Base-by-base conservation (phyloP, 2,888 invertebrate genomes). In the Galeopsomyia nigrocyanea region DNA sequence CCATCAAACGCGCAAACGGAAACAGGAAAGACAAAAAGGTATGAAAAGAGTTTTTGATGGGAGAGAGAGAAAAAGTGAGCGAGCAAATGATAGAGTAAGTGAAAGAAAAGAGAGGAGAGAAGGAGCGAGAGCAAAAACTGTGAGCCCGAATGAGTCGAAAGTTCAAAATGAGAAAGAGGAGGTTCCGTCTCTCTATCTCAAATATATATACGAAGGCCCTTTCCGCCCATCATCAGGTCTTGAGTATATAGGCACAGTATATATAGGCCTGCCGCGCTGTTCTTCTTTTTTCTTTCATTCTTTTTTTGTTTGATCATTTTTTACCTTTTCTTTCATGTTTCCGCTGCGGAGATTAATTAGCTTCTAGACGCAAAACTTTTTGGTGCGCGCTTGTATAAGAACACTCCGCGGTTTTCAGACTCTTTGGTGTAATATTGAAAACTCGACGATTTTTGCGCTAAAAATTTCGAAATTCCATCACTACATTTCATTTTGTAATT, bases 81-180 rank as follows among this genome's bases (percentile, higher is more conserved):
- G 39, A 16, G 16, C 5, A 55, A 55, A 22, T 7, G 56, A 56
- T 31, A 9, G 63, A 64, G 62, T 58, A 57, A 26, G 60, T 51
- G 51, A 68, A 26, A 57, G 57, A 58, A 64, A 46, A 57, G 50
- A 13, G 63, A 68, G 9, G 16, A 60, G 22, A 50, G 47, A 56
- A 46, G 46, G 46, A 53, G 66, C 61, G 67, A 73, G 73, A 61
- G 64, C 56, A 73, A 73, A 73, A 77, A 78, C 71, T n/a, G 63
- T 60, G 74, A 26, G 26, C 26, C 64, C 73, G 73, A 73, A 68
- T 73, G 75, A 73, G 73, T 75, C 69, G 73, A 75, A 75, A 75
- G 75, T 61, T 68, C 61, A 69, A 72, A 74, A 68, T 57, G 67
- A 66, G 71, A 68, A 72, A 68, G 68, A 68, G 68, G 72, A 68